Conservation (phyloP, 2,797 vertebrate species). For the Gambusia yucatana region DNA sequence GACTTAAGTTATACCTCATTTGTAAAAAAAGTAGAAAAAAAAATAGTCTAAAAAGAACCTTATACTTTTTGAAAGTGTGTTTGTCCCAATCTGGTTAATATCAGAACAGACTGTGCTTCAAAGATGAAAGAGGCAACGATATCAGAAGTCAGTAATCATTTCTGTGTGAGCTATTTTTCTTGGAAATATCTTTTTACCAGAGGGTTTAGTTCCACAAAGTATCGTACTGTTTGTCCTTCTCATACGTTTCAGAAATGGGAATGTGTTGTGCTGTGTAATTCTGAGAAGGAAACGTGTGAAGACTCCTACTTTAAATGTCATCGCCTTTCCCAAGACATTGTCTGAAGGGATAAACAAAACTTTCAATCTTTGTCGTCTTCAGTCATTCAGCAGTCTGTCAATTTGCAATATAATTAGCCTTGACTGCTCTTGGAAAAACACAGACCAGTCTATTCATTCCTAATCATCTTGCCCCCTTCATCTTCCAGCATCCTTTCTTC, state of each 20-base stretch:
- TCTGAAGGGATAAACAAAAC: constrained; percentile 37
- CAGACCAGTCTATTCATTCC: constrained; percentile 58
- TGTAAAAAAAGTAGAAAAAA: not conserved
- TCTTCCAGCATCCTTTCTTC: constrained; percentile 54
- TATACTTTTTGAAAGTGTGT: not conserved
- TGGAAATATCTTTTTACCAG: constrained; percentile 11
- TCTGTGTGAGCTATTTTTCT: constrained; percentile 18
- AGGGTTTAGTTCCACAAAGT: constrained; percentile 6
- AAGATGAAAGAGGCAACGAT: constrained; percentile 9
- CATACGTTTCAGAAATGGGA: constrained; percentile 7
- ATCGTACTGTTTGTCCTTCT: constrained; percentile 1
- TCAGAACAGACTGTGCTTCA: not conserved
- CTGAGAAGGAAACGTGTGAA: constrained; percentile 24
- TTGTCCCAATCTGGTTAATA: not conserved
- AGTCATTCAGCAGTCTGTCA: constrained; percentile 32
- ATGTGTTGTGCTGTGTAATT: constrained; percentile 6
- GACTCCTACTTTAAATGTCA: constrained; percentile 25
- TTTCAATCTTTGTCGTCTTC: constrained; percentile 35
- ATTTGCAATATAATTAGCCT: constrained; percentile 49
- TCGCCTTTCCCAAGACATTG: constrained; percentile 14
- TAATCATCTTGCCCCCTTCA: constrained; percentile 38
- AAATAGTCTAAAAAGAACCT: too few species aligned
- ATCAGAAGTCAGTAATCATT: constrained; percentile 14
- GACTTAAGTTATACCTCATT: constrained; percentile 8
- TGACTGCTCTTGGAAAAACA: constrained; percentile 44